A percentile compares a stretch with the other conserved stretches of the same genome.
These are phyloP conservation scores for Standfussiana lucernea DNA, from an alignment of 2,888 invertebrate species.

Conservation along the genomic window DNA sequence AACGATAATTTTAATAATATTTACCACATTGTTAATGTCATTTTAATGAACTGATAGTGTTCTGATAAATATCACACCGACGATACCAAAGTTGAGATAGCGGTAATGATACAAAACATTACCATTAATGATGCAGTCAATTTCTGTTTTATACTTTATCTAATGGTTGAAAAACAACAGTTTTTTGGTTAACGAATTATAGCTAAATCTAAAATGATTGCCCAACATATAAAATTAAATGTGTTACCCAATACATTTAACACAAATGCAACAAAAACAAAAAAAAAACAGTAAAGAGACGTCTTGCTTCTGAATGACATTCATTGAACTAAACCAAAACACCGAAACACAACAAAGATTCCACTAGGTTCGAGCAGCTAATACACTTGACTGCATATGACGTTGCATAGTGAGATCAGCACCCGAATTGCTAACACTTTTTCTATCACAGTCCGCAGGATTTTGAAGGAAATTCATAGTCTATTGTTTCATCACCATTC, in stretches of 20 bases:
- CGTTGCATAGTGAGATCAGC: not conserved
- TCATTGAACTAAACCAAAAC: not conserved
- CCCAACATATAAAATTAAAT: not conserved
- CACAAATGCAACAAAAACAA: not conserved
- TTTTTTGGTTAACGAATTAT: not conserved
- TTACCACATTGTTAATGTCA: not conserved
- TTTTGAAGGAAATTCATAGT: not conserved
- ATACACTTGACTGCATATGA: not conserved
- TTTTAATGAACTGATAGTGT: conserved; percentile 26
- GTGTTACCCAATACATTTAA: not conserved
- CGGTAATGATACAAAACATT: conserved; percentile 22
- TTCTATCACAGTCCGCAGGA: not conserved
- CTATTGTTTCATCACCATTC: not conserved
- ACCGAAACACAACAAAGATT: not conserved
- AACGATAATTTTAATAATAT: not conserved
- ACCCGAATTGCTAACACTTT: not conserved
- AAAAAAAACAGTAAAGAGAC: not conserved
- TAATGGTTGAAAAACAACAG: not conserved
- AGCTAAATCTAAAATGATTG: not conserved
- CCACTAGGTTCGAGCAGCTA: not conserved
- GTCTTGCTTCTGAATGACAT: not conserved
- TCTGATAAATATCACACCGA: conserved; percentile 24
- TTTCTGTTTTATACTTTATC: conserved; percentile 6
- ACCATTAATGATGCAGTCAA: conserved; percentile 7
- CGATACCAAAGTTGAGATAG: conserved; percentile 18